Evolutionary conservation across 2,888 invertebrate genomes (phyloP).

Genomic region (Teleogryllus oceanicus): DNA sequence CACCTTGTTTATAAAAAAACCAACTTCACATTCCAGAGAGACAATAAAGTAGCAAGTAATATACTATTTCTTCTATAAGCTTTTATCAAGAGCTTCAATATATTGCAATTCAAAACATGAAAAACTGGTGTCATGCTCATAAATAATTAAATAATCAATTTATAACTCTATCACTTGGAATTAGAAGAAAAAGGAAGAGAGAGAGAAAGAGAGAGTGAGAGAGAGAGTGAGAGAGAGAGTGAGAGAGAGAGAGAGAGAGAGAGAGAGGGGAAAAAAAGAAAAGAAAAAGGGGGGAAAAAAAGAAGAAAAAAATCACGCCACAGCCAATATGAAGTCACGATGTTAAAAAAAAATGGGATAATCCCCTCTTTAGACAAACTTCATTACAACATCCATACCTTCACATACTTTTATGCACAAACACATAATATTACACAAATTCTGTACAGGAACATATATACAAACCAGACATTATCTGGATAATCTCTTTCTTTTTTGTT

Average conservation of each 20-base stretch:
- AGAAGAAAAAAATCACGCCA: background rate
- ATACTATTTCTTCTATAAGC: no score
- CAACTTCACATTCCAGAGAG: no score
- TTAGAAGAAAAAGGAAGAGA: background rate
- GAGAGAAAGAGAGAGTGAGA: no score
- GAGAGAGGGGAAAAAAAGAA: no score
- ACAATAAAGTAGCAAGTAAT: no score
- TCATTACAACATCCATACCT: background rate
- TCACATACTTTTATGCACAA: background rate
- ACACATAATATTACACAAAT: background rate
- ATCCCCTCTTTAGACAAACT: background rate
- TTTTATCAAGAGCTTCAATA: no score
- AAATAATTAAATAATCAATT: background rate
- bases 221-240: no score
- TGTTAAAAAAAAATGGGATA: background rate
- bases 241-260: no score
- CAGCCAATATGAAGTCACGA: background rate
- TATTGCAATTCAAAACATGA: background rate
- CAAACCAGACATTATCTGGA: background rate
- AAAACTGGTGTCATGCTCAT: background rate
- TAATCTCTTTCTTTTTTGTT: no score
- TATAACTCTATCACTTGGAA: background rate
- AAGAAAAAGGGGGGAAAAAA: background rate
- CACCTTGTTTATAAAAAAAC: no score
- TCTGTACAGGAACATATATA: slow-evolving; percentile 18